These are phyloP conservation scores for Datnioides undecimradiatus DNA, from an alignment of 2,113 vertebrate species.

Conservation along the genomic window DNA sequence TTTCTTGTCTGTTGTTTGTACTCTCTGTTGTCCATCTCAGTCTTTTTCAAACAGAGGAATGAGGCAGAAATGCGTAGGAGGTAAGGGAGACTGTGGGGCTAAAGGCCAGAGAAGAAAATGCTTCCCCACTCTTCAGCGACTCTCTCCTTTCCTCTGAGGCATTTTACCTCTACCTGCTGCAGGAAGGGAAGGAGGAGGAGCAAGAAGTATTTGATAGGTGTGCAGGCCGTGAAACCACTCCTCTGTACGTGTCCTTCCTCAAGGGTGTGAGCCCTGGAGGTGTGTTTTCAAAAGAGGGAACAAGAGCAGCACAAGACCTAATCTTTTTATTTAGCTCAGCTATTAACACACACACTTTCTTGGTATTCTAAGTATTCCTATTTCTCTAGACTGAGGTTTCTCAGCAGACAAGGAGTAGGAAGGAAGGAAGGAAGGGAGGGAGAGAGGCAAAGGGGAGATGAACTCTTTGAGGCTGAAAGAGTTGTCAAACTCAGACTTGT, in stretches of 20 bases:
- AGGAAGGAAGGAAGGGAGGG: slow-evolving; percentile 36
- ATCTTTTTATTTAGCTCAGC: slow-evolving; percentile 24
- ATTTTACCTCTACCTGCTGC: slow-evolving; percentile 66
- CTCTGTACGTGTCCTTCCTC: slow-evolving; percentile 76
- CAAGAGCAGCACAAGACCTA: slow-evolving; percentile 40
- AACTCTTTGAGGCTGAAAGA: slow-evolving; percentile 92
- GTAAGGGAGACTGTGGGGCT: not conserved
- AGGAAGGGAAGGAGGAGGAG: slow-evolving; percentile 54
- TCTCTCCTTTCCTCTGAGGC: slow-evolving; percentile 15
- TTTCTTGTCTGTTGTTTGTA: not conserved
- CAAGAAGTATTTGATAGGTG: slow-evolving; percentile 82
- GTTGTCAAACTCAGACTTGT: slow-evolving; percentile 93
- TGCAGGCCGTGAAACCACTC: slow-evolving; percentile 80
- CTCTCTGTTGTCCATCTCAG: not conserved
- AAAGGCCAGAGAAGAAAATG: slow-evolving; percentile 29
- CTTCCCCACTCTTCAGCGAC: not conserved
- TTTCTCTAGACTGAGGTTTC: slow-evolving; percentile 21
- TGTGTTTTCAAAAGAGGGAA: slow-evolving; percentile 77
- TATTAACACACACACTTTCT: not conserved
- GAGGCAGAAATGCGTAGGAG: slow-evolving; percentile 42
- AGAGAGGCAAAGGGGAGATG: slow-evolving; percentile 86
- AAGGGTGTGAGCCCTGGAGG: slow-evolving; percentile 84
- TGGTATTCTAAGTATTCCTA: not conserved
- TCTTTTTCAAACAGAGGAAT: slow-evolving; percentile 34
- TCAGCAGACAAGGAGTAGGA: slow-evolving; percentile 28